Evolutionary conservation across 2,888 invertebrate genomes (phyloP).

Genomic region (Thelaira solivaga): DNA sequence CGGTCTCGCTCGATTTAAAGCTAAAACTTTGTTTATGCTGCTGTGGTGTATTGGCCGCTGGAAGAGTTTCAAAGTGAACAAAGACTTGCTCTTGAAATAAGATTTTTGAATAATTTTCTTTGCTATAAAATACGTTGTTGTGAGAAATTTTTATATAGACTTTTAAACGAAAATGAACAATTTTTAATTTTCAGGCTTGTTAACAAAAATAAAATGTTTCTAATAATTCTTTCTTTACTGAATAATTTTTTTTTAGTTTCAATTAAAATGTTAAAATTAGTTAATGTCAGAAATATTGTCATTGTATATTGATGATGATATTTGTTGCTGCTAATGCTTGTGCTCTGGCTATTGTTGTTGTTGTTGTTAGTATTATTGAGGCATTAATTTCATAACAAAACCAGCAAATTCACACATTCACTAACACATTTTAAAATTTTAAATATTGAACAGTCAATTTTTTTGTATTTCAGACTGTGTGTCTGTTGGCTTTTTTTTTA

Average conservation of each 20-base stretch:
- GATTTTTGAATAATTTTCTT: no score
- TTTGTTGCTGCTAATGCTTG: slow-evolving; percentile 7
- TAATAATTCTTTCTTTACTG: no score
- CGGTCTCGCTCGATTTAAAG: no score
- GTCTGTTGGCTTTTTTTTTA: neutral
- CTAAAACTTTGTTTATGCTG: no score
- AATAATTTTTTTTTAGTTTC: neutral
- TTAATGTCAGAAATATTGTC: neutral
- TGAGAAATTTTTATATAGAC: no score
- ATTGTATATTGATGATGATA: slow-evolving; percentile 1
- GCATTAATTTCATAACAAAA: neutral
- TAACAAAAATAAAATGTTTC: no score
- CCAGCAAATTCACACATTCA: slow-evolving; percentile 1
- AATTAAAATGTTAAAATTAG: neutral
- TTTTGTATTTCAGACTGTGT: slow-evolving; percentile 2
- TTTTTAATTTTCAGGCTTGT: no score
- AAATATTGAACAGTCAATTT: slow-evolving; percentile 49
- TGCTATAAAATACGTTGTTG: no score
- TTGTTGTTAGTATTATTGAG: neutral
- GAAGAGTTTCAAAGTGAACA: no score
- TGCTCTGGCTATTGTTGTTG: slow-evolving; percentile 1
- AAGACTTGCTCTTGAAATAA: no score
- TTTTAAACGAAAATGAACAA: no score
- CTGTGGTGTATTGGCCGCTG: no score
- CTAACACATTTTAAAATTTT: slow-evolving; percentile 25